phyloP scores from a whole-genome alignment of 37 sponge, comb jelly and placozoan genomes.

The Crambe crambe region DNA sequence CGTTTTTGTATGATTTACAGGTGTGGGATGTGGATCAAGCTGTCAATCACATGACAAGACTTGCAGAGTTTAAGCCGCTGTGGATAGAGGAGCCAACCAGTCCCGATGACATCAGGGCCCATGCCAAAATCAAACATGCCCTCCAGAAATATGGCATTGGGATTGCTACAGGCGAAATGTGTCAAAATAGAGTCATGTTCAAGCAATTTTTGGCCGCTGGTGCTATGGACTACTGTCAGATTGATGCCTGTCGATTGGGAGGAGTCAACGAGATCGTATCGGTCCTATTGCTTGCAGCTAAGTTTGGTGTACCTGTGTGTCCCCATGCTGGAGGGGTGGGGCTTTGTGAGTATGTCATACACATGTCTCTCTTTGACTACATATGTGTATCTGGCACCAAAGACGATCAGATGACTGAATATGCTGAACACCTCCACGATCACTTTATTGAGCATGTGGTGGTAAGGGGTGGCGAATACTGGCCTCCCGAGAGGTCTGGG shows the following conservation, averaged over 20 bases:
- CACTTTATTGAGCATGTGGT: conserved; percentile 67
- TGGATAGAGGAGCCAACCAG: conserved; percentile 96
- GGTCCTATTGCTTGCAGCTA: conserved; percentile 82
- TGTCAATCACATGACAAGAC: conserved; percentile 66
- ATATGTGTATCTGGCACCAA: conserved; percentile 70
- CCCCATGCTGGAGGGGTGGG: conserved; percentile 96
- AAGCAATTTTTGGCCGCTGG: conserved; percentile 87
- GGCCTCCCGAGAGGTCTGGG: conserved; percentile 57
- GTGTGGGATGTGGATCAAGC: conserved; percentile 82
- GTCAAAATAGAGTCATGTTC: conserved; percentile 89
- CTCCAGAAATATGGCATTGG: conserved; percentile 61
- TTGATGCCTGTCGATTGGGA: conserved; percentile 82
- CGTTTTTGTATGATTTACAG: not conserved
- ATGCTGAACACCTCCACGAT: conserved; percentile 88
- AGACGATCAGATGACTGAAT: conserved; percentile 76
- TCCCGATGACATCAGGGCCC: conserved; percentile 86
- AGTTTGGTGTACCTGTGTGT: conserved; percentile 83
- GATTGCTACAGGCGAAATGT: conserved; percentile 85
- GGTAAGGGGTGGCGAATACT: conserved; percentile 34
- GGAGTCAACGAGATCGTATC: conserved; percentile 85
- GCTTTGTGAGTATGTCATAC: conserved; percentile 87
- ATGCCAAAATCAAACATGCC: conserved; percentile 63
- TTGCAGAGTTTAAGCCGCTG: conserved; percentile 70
- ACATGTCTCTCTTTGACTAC: conserved; percentile 78
- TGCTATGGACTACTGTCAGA: conserved; percentile 92